Base-by-base conservation (phyloP, 2,888 invertebrate genomes). In the Thelaira solivaga region DNA sequence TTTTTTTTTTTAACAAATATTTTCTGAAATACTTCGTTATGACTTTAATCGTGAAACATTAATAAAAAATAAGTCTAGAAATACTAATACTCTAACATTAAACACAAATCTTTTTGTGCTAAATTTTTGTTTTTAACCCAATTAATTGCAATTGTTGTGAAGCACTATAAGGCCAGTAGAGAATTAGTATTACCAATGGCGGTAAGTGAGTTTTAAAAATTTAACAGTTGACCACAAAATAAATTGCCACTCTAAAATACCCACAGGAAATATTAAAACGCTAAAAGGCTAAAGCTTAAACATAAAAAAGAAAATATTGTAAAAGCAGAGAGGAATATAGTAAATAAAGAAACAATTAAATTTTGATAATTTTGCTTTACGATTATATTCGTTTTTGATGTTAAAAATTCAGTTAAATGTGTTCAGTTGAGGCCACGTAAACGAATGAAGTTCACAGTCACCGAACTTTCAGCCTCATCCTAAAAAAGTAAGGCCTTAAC, bases 181-280 rank as follows among this genome's bases (percentile, higher is more conserved):
- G 34, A 10, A 53, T 1, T 11, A 41, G 13, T 24, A 5, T 24
- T 24, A 43, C 11, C 16, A 11, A 18, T 36, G 36, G 55, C 59
- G 39, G 59, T 20, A 29, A 13, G 22, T 8, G 18, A 22, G 26
- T 76, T 74, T 64, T 59, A 6, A 10, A 45, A 41, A 53, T 29
- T 68, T 39, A 68, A 18, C 62, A 57, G 62, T 59, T 68, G 57
- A 68, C 68, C 77, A 41, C 76, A 72, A 20, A 71, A 72, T 72
- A 67, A 76, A 67, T 71, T 76, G 22, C 39, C 31, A 47, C 53
- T 61, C 20, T 59, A 45, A 39, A 31, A 31, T 53, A 47, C 36
- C 65, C 71, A 71, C 20, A 65, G 62, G 64, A 69, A 26, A 51
- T 16, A 36, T 16, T 24, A 71, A 18, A 64, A 51, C n/a, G 45